Evolutionary conservation across 2,113 vertebrate genomes (phyloP), one percentile per base, ranked within the genome.

Genomic region (Vulpes lagopus): DNA sequence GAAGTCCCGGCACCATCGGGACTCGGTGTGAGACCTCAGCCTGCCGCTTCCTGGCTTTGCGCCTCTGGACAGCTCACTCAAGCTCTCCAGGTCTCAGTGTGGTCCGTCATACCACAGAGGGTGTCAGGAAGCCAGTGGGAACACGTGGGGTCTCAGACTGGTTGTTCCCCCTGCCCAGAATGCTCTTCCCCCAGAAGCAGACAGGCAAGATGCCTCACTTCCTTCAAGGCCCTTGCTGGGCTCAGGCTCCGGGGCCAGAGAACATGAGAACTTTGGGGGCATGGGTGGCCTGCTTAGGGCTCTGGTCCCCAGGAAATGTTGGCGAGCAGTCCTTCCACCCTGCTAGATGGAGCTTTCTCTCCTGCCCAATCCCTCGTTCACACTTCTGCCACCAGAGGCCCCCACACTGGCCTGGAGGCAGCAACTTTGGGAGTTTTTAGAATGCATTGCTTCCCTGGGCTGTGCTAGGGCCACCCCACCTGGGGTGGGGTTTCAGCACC

Each of bases 161-260:
- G 69, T 62, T 25, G 7, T 51, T 80, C 15, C 20, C n/a, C 65
- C 73, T 55, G 81, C 57, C 49, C 14, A 30, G 79, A 32, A 32
- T 38, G 51, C 19, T 78, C 65, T 65, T 69, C 23, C 35, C 51
- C 43, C 38, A 79, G 80, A 53, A 19, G 15, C 14, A 8, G 79
- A 62, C 32, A 64, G 38, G 62, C 49, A 76, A 69, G n/a, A 53
- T 53, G 38, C 38, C 27, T 85, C n/a, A 74, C 92, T n/a, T 73
- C 55, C 57, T 78, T 78, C 32, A 43, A 51, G 62, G 17, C 30
- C 73, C 86, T 88, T 8, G 2, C 10, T 35, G 32, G 51, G 17
- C 64, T 91, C 91, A 60, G 90, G 74, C 64, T 93, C 27, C 84
- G 92, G 89, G 76, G 62, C 59, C 86, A 90, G 79, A 74, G 49